Base-by-base conservation (phyloP, 2,113 vertebrate genomes). In the Myocastor coypus region DNA sequence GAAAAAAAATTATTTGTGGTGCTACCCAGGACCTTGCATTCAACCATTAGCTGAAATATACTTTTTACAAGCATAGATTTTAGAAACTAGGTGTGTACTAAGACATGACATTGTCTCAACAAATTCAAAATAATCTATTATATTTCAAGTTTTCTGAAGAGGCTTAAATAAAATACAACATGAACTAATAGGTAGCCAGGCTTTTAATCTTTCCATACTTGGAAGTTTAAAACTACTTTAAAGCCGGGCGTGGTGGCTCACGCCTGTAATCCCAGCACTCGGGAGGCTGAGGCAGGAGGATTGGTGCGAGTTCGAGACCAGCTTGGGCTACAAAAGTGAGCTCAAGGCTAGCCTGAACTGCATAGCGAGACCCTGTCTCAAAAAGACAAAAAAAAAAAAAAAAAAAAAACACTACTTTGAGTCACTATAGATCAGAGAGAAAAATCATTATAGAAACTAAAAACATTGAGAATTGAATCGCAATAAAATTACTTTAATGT, bases 101-200 rank as follows among this genome's bases (percentile, higher is more conserved):
- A 89, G 32, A 32, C 34, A 83, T 20, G 88, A 81, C 85, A 64
- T 14, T 73, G 46, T 83, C 73, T 93, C 28, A 75, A 75, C 50
- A 86, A 69, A 88, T 52, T 61, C 40, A 16, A 50, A 92, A 92
- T 30, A 46, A 69, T 24, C 50, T 69, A 16, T 28, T 50, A 14
- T 0, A 1, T 63, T 42, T 80, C 42, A 83, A 5, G 24, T 42
- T 73, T 86, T 83, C 52, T 61, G 32, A 88, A 85, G 30, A 91
- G 78, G 86, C 46, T 87, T 63, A 92, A 96, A 69, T 24, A 91
- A 92, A 87, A 92, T 78, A 77, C n/a, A 50, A 63, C 6, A 66
- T 69, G 34, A 84, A 71, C 37, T 78, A 84, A 94, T 89, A 89
- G 13, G 28, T 7, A 55, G 55, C 3, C 26, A 42, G 19, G 42